Evolutionary conservation across 1,140 invertebrate species (phyloP), one percentile per base, ranked within the genome.

Genomic region (Tribolium madens): DNA sequence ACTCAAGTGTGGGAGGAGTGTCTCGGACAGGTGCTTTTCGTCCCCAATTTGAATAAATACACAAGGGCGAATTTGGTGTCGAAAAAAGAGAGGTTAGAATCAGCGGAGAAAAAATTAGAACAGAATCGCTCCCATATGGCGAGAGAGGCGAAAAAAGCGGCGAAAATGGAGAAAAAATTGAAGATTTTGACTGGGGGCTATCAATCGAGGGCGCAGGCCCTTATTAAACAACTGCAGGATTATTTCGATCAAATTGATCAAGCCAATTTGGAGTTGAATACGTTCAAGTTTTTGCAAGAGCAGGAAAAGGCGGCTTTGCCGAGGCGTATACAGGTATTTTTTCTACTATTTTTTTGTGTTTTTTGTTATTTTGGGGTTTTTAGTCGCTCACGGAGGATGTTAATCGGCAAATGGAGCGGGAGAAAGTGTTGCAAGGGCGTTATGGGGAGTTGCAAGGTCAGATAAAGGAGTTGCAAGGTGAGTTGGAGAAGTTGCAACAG

Each of bases 101-200:
- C 96, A 0, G 91, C 93, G 0, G 96, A 98, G 84, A 97, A 98
- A 83, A 89, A 94, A 80, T 87, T 99, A 4, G 97, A 99, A 86
- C 93, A 94, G 84, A 99, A 99, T 87, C 89, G 97, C 81, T 91
- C 90, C 69, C 96, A 97, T 83, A 99, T 99, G 97, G 94, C 94
- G 6, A 93, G 92, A 77, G 96, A 98, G 87, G 97, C 97, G 0
- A 99, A 98, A 87, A 91, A 93, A 75, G 98, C 97, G 57, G 95
- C 95, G 0, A 99, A 99, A 88, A 93, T 98, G 88, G 98, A 99
- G 86, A 99, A 99, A 85, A 99, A 98, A 88, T 87, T 99, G 0
- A 95, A 97, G 88, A 94, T 99, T 68, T 88, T 99, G 0, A 95
- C 97, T 10, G 97, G 93, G 21, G 95, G 96, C 10, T 98, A 98